Conservation (phyloP, 2,797 vertebrate species). For the Garrulus glandarius region DNA sequence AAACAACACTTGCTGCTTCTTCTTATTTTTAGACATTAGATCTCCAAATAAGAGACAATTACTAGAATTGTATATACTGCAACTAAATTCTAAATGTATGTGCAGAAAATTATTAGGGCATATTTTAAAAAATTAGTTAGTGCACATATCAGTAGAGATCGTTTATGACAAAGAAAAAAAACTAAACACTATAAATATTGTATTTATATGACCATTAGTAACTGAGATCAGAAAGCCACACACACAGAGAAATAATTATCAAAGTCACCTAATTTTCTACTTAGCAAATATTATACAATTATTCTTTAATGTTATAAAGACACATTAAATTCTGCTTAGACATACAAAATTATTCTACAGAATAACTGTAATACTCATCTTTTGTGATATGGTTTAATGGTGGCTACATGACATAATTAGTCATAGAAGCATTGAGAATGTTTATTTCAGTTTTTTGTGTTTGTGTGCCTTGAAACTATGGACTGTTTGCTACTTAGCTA, state of each 20-base stretch:
- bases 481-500: not conserved
- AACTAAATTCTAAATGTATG: not conserved
- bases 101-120: not conserved
- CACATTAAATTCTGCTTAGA: not conserved
- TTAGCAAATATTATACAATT: not conserved
- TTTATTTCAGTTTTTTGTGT: not conserved
- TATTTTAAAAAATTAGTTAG: not conserved
- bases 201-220: not conserved
- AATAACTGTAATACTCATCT: not conserved
- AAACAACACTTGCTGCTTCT: not conserved
- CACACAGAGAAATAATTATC: not conserved
- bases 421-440: not conserved
- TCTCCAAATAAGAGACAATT: not conserved
- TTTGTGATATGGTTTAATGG: not conserved
- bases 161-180: not conserved
- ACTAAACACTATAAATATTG: not conserved
- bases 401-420: not conserved
- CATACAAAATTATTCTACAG: not conserved
- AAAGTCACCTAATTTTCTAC: not conserved
- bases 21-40: not conserved
- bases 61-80: not conserved
- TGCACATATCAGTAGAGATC: not conserved
- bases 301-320: not conserved
- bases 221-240: not conserved
- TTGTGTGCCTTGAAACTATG: not conserved